Evolutionary conservation across 2,113 vertebrate species (phyloP), one percentile per base, ranked within the genome.

Genomic region (Ciconia maguari): DNA sequence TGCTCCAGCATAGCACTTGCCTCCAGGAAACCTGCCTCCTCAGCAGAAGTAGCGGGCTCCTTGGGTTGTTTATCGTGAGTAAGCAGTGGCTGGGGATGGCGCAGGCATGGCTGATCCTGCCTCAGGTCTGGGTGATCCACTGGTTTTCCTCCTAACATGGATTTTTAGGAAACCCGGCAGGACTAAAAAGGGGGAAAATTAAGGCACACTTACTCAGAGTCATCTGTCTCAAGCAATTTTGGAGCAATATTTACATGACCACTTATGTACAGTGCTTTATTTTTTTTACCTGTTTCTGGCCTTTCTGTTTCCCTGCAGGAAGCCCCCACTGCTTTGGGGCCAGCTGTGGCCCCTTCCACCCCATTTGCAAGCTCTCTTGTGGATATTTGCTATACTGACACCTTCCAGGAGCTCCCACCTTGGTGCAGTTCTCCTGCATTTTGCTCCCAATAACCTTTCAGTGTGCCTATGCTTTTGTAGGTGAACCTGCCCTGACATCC

Each of bases 321-420:
- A 68, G n/a, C 20, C 18, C 4, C 21, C 10, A 5, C 16, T 69
- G 72, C n/a, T 83, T 26, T 75, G 42, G 46, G n/a, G 32, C 11
- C 44, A 77, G 38, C 44, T 57, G n/a, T 84, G 54, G 1, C 19
- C 11, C 20, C 30, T 6, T 72, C 6, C 25, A 41, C 7, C 12
- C 21, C 0, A 2, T 13, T 12, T 16, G 12, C 46, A 38, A 69
- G 36, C 18, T 70, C 32, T 46, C 3, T 0, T 0, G 4, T 58
- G 21, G 16, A 62, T 62, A 49, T n/a, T 58, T 81, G 32, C 20
- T 82, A 9, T 26, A 14, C 17, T 14, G 57, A 69, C 36, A 57
- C 49, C 48, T 78, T 62, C 52, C 2, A 4, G 78, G 48, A 62
- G 25, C 25, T 83, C 29, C 36, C 20, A 46, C 27, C 6, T 46